These are phyloP conservation scores for Pachycephus smyrnensis DNA, from an alignment of 2,888 invertebrate genomes.

Conservation along the genomic window DNA sequence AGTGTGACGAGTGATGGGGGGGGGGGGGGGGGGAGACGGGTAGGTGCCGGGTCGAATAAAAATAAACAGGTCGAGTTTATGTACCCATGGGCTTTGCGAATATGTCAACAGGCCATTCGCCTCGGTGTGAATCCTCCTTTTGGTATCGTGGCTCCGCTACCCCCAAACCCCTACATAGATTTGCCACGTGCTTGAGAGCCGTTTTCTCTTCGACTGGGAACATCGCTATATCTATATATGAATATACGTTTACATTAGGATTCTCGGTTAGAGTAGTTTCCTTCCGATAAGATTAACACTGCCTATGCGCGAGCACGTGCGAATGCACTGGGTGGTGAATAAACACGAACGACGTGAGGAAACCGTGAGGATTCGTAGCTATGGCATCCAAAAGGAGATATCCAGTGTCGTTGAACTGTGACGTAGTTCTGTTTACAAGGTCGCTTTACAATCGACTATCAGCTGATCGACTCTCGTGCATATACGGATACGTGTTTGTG, in stretches of 20 bases:
- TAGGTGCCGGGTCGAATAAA: constrained; percentile 12
- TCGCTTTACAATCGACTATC: background rate
- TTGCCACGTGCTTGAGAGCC: background rate
- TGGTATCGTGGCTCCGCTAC: background rate
- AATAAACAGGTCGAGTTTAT: constrained; percentile 50
- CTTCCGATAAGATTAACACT: background rate
- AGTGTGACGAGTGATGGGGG: constrained; percentile 35
- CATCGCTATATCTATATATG: background rate
- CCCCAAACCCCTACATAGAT: background rate
- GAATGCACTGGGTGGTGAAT: background rate
- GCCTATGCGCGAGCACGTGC: background rate
- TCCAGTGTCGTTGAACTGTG: background rate
- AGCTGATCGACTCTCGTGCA: constrained; percentile 20
- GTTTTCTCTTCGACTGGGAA: background rate
- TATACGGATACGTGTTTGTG: constrained; percentile 24
- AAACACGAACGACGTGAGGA: background rate
- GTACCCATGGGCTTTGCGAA: constrained; percentile 39
- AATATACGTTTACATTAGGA: background rate
- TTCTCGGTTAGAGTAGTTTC: background rate
- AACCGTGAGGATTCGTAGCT: background rate
- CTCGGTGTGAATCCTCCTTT: background rate
- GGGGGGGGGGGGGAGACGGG: constrained; percentile 4
- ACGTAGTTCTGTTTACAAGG: background rate
- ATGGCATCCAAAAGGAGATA: background rate
- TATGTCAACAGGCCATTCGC: constrained; percentile 33